phyloP scores from a whole-genome alignment of 2,113 vertebrate species.

The Gambusia holbrooki region DNA sequence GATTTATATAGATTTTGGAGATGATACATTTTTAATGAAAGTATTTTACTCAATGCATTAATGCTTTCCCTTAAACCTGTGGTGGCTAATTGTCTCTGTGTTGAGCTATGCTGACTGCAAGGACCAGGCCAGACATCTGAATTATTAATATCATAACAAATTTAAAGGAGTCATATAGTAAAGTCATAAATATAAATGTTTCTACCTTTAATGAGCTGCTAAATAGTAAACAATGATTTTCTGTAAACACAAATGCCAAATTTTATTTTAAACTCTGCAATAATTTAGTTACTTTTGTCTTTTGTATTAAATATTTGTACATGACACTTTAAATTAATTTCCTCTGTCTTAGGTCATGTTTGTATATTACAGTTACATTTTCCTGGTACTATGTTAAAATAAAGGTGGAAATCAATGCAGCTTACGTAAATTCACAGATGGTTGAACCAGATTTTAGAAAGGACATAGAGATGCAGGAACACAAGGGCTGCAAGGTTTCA shows the following conservation, averaged over 20 bases:
- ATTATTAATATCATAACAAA: not conserved
- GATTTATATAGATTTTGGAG: not conserved
- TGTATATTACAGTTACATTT: no score
- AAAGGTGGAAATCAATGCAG: no score
- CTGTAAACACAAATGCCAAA: not conserved
- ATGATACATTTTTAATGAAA: not conserved
- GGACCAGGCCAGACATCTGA: not conserved
- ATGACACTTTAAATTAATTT: no score
- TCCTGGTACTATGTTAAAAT: no score
- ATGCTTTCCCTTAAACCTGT: no score
- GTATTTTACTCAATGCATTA: not conserved
- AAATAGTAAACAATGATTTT: not conserved
- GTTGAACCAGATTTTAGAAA: no score
- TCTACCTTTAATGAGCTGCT: not conserved
- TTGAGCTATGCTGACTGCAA: not conserved
- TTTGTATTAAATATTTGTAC: no score
- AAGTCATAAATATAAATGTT: not conserved
- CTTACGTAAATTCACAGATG: no score
- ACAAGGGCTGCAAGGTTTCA: no score
- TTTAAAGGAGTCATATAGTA: not conserved
- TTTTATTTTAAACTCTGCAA: not conserved
- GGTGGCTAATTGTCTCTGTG: not conserved
- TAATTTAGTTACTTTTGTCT: not conserved
- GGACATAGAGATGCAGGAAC: no score
- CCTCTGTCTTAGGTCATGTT: no score